phyloP scores from a whole-genome alignment of 2,113 vertebrate genomes.

The Pachycephala philippinensis region DNA sequence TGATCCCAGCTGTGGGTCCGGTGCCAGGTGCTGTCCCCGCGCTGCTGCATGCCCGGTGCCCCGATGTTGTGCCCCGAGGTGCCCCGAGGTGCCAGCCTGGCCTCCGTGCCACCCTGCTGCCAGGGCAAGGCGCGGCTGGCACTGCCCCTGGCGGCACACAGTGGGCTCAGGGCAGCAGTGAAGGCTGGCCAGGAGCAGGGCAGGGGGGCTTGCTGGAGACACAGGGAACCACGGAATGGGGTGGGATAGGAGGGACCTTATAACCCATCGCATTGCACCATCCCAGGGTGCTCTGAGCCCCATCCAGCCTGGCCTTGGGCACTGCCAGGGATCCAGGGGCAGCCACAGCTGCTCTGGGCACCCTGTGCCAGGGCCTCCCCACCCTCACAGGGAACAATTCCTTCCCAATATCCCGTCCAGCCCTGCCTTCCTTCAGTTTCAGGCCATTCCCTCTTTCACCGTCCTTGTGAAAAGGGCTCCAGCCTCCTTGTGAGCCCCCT shows the following conservation, averaged over 20 bases:
- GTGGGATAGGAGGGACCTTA: background rate
- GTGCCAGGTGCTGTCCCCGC: background rate
- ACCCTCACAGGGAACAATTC: background rate
- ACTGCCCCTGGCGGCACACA: fast-evolving
- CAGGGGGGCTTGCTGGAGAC: background rate
- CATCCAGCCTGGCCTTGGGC: background rate
- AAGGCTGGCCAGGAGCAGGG: background rate
- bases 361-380: background rate
- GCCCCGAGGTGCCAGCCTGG: too few relatives aligned
- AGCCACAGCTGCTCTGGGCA: background rate
- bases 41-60: background rate
- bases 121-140: background rate
- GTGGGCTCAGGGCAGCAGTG: background rate
- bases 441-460: background rate
- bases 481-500: background rate
- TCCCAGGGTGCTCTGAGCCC: background rate
- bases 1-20: fast-evolving
- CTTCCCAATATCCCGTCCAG: background rate
- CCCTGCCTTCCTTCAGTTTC: background rate
- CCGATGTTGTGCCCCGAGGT: too few relatives aligned
- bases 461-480: background rate
- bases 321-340: background rate
- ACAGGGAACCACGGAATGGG: background rate
- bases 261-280: fast-evolving
- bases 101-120: background rate